Evolutionary conservation across 1,140 invertebrate genomes (phyloP).

Genomic region (Drosophila persimilis): DNA sequence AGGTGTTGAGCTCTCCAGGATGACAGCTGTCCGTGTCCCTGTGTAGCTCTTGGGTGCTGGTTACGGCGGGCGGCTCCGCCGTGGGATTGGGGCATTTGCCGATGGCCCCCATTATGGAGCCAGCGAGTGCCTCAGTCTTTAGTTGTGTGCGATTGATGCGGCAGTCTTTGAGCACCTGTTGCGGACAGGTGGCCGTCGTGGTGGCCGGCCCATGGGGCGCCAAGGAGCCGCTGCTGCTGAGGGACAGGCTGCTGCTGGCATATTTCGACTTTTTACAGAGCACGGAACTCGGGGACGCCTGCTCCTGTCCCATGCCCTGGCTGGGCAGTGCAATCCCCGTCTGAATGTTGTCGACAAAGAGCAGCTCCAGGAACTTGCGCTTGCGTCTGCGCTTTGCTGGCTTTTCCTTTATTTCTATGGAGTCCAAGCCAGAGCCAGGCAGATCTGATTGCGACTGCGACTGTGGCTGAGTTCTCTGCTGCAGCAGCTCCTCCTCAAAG

Average conservation of each 20-base stretch:
- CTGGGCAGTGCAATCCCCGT: conserved; percentile 56
- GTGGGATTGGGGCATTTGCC: conserved; percentile 68
- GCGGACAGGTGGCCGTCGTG: conserved; percentile 46
- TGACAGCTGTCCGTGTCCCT: conserved; percentile 52
- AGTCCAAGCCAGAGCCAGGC: background rate
- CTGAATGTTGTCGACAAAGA: conserved; percentile 68
- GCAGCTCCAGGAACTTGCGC: conserved; percentile 61
- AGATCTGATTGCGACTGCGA: background rate
- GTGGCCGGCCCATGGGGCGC: too few relatives aligned
- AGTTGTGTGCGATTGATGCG: conserved; percentile 76
- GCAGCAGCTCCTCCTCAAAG: conserved; percentile 76
- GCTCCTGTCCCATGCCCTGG: background rate
- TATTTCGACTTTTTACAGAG: conserved; percentile 56
- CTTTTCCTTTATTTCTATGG: background rate
- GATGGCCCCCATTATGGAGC: conserved; percentile 79
- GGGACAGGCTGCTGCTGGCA: conserved; percentile 32
- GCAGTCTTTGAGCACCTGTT: conserved; percentile 77
- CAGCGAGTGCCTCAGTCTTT: conserved; percentile 79
- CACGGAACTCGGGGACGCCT: conserved; percentile 8
- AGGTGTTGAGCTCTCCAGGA: conserved; percentile 67
- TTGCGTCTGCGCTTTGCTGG: conserved; percentile 21
- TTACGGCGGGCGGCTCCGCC: conserved; percentile 4
- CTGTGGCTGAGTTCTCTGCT: conserved; percentile 35
- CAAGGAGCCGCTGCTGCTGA: conserved; percentile 28
- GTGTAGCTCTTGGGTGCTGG: background rate